A percentile compares a stretch with the other conserved stretches of the same genome.
Conservation (phyloP, 2,888 invertebrate species). For the Drosophila maculinotata region DNA sequence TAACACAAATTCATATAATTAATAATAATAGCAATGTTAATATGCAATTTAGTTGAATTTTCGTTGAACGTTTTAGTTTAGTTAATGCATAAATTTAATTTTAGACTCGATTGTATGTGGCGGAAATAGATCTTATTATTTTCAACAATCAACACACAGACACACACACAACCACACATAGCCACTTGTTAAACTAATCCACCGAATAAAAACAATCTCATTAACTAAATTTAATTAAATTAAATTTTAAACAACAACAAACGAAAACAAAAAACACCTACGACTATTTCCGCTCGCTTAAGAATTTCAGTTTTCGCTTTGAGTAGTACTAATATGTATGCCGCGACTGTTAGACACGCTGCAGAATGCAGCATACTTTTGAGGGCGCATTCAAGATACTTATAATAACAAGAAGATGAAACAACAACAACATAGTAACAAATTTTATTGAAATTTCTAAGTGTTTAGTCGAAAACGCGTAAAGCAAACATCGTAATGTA, state of each 20-base stretch:
- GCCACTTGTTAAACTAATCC: slow-evolving; percentile 81
- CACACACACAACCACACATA: slow-evolving; percentile 39
- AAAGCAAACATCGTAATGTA: slow-evolving; percentile 39
- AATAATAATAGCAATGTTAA: slow-evolving; percentile 69
- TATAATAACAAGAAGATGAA: slow-evolving; percentile 22
- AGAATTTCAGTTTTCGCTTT: slow-evolving; percentile 19
- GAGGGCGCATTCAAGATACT: slow-evolving; percentile 33
- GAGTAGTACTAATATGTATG: slow-evolving; percentile 56
- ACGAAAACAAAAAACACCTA: slow-evolving; percentile 14
- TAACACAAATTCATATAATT: slow-evolving; percentile 49
- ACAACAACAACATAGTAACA: slow-evolving; percentile 56
- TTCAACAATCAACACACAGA: slow-evolving; percentile 27
- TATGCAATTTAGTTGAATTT: slow-evolving; percentile 76
- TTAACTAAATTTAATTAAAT: slow-evolving; percentile 71
- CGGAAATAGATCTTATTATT: slow-evolving; percentile 64
- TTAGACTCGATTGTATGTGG: slow-evolving; percentile 53
- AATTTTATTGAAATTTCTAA: slow-evolving; percentile 74
- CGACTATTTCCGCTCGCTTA: slow-evolving; percentile 66
- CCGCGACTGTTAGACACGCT: slow-evolving; percentile 66
- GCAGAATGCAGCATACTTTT: slow-evolving; percentile 55
- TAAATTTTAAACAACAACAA: slow-evolving; percentile 42
- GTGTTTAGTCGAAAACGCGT: slow-evolving; percentile 72
- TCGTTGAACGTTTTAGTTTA: slow-evolving; percentile 73
- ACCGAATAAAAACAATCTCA: slow-evolving; percentile 80
- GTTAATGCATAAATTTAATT: slow-evolving; percentile 67